These are phyloP conservation scores for Phenganax stokvisi DNA, from an alignment of 92 coral and sea anemone genomes.

Conservation along the genomic window DNA sequence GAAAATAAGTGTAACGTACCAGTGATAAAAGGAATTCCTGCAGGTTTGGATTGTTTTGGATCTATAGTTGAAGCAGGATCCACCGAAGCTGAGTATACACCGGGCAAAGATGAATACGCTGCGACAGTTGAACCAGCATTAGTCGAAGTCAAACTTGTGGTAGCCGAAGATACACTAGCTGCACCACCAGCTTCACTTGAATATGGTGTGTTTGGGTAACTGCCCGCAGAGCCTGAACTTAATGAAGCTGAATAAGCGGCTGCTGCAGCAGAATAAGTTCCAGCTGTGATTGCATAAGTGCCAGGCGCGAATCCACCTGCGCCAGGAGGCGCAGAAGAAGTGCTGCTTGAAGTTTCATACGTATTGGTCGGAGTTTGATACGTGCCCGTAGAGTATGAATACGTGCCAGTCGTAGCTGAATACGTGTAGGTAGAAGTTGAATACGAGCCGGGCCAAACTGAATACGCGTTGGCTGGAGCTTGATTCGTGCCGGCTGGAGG, in stretches of 20 bases:
- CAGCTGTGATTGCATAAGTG: neutral
- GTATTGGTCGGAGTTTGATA: neutral
- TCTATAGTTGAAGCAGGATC: neutral
- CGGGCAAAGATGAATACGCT: neutral
- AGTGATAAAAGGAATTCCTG: too few relatives aligned
- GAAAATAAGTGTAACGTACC: too few relatives aligned
- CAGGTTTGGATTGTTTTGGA: neutral
- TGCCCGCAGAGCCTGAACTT: too few relatives aligned
- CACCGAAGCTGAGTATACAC: neutral
- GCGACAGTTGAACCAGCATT: neutral
- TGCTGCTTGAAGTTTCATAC: neutral
- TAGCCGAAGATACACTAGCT: neutral
- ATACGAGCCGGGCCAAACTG: neutral
- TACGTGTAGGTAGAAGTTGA: neutral
- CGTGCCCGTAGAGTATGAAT: neutral
- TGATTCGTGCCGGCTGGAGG: neutral
- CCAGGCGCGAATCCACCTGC: neutral
- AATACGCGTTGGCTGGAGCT: neutral
- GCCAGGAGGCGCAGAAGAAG: neutral
- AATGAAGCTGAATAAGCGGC: too few relatives aligned
- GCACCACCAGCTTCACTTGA: neutral
- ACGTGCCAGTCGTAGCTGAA: neutral
- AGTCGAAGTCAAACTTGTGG: neutral
- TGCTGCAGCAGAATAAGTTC: neutral
- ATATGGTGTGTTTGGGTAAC: too few relatives aligned